Conservation (phyloP, 2,113 vertebrate species). For the Chamaea fasciata region DNA sequence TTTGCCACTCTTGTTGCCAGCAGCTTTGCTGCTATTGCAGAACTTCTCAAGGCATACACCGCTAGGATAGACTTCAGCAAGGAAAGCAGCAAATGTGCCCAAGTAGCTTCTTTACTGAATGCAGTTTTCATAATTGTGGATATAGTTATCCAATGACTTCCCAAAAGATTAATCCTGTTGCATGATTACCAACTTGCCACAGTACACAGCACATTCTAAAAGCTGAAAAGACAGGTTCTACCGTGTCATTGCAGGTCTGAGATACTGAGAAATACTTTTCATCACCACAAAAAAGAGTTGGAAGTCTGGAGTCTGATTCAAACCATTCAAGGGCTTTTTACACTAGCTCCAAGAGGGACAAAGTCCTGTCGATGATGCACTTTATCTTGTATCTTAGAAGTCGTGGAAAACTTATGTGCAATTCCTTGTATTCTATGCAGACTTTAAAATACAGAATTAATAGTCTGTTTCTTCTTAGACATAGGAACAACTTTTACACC, state of each 20-base stretch:
- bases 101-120: neutral
- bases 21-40: neutral
- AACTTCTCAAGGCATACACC: neutral
- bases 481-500: neutral
- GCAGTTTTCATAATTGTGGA: neutral
- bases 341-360: neutral
- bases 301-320: neutral
- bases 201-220: neutral
- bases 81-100: neutral
- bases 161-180: neutral
- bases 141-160: neutral
- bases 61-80: neutral
- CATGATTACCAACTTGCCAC: neutral
- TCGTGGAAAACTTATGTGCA: neutral
- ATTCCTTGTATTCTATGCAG: neutral
- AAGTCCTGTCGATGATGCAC: neutral
- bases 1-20: neutral
- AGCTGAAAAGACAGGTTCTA: neutral
- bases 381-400: neutral
- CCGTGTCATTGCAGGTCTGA: neutral
- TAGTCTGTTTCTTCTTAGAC: neutral
- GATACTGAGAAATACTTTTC: neutral
- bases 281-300: neutral
- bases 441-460: neutral
- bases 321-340: neutral